These are phyloP conservation scores for Zeugodacus cucurbitae DNA, from an alignment of 1,140 invertebrate genomes.

Conservation along the genomic window DNA sequence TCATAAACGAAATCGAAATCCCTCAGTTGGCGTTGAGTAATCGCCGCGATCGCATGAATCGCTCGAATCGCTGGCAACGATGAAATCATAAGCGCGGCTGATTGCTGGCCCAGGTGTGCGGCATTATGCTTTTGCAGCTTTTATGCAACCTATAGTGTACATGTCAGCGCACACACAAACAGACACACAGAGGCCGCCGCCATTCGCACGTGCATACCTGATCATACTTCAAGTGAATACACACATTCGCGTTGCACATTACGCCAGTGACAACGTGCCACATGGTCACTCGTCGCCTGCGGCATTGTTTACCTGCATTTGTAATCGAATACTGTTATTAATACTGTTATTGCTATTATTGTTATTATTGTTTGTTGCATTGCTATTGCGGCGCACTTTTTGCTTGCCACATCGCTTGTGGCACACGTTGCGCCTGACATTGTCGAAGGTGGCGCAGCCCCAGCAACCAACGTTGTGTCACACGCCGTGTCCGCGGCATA, in stretches of 20 bases:
- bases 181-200: neutral
- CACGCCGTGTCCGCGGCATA: constrained; percentile 39
- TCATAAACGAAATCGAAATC: constrained; percentile 32
- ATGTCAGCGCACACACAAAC: neutral
- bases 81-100: neutral
- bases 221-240: neutral
- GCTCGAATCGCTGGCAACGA: neutral
- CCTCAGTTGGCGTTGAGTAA: constrained; percentile 28
- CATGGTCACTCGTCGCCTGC: neutral
- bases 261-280: neutral
- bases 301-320: constrained; percentile 26
- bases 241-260: neutral
- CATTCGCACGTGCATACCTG: neutral
- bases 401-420: neutral
- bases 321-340: neutral
- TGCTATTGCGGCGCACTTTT: neutral
- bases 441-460: constrained; percentile 56
- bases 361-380: neutral
- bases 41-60: neutral
- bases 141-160: neutral
- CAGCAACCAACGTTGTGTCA: constrained; percentile 44
- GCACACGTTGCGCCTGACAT: constrained; percentile 49
- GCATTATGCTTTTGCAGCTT: neutral
- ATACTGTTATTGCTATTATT: neutral
- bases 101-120: constrained; percentile 5